Evolutionary conservation across 2,113 vertebrate species (phyloP).

Genomic region (Melanostigma gelatinosum): DNA sequence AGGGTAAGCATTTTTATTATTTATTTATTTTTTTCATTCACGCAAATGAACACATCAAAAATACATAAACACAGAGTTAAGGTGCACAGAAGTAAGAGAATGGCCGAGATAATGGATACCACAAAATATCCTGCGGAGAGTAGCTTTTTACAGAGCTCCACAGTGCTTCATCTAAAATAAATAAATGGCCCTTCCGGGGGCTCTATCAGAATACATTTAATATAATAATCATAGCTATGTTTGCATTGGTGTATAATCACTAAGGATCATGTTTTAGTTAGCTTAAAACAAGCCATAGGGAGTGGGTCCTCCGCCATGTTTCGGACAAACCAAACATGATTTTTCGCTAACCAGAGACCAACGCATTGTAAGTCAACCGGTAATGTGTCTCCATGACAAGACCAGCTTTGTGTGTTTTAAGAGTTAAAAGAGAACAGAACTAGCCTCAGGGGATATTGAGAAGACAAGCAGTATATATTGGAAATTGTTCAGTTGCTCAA

Average conservation of each 20-base stretch:
- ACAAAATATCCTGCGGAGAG: background rate
- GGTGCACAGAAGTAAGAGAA: background rate
- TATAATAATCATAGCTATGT: background rate
- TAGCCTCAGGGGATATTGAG: no score
- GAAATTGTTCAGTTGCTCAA: no score
- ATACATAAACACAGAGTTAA: background rate
- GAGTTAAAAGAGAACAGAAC: no score
- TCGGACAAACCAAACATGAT: no score
- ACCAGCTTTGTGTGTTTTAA: no score
- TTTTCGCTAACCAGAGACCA: no score
- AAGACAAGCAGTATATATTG: no score
- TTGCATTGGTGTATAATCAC: background rate
- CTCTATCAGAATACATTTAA: background rate
- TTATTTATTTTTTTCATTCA: background rate
- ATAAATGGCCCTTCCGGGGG: background rate
- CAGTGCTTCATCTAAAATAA: background rate
- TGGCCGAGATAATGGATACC: background rate
- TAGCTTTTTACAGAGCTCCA: background rate
- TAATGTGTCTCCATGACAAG: no score
- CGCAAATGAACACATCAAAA: background rate
- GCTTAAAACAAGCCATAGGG: no score
- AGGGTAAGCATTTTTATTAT: conserved; percentile 82
- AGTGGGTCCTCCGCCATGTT: no score
- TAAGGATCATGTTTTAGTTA: background rate
- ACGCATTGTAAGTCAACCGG: no score